Evolutionary conservation across 2,888 invertebrate species (phyloP), one percentile per base, ranked within the genome.

Genomic region (Nemotelus nigrinus): DNA sequence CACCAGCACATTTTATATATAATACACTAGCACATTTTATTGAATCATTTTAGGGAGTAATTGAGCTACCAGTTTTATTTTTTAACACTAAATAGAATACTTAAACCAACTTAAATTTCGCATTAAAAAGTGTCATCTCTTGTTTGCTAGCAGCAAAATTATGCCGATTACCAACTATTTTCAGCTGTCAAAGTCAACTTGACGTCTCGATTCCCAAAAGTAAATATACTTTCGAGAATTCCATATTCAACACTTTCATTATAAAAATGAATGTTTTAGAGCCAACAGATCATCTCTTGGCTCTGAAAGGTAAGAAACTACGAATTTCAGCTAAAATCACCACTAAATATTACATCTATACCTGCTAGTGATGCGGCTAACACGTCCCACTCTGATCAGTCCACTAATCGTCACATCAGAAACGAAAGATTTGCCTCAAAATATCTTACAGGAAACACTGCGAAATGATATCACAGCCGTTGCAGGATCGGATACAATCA

Each of bases 301-400:
- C 87, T 5, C 80, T 87, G 8, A 87, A 87, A 83, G 87, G 87
- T 85, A 82, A 70, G 1, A 43, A 5, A 57, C 45, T 8, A n/a
- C 25, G 4, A 45, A 50, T 57, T 43, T 53, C 50, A 53, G 48
- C 5, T 2, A 53, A 5, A 48, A 43, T 64, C 2, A 47, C 3
- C n/a, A 70, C 43, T 45, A 53, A 48, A 8, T 50, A 50, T 7
- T 8, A 50, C 50, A 8, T 50, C 50, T 63, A 8, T 5, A 48
- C 67, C 50, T 48, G n/a, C 45, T 60, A 92, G 98, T 99, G 74
- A 98, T 99, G 97, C 90, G 98, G 81, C 89, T 99, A 80, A 97
- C 98, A 1, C 92, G 96, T 83, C 98, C 98, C 3, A 94, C 96
- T 47, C 88, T 98, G 81, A 93, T 95, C 79, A 93, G 93, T 83